Conservation (phyloP, 2,888 invertebrate species). For the Sarcophaga rosellei region DNA sequence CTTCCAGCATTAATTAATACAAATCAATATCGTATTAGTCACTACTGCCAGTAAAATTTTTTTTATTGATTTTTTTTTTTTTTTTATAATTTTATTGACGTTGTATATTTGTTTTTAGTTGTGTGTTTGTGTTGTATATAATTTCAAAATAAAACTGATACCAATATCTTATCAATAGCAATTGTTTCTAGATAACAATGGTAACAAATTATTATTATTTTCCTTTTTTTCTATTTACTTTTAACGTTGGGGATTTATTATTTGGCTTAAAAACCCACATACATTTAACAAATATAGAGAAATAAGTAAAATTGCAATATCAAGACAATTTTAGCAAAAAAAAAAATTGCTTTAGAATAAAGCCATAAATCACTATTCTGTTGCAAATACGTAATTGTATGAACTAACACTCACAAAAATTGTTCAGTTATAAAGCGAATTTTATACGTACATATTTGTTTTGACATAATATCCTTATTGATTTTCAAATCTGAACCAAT, state of each 20-base stretch:
- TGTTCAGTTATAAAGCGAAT: neutral
- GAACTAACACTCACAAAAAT: neutral
- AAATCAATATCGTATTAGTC: neutral
- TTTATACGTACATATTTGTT: neutral
- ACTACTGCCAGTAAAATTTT: neutral
- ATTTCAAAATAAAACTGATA: conserved; percentile 7
- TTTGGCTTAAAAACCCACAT: neutral
- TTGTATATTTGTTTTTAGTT: neutral
- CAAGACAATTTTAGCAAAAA: neutral
- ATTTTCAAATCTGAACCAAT: no score
- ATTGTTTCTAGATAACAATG: conserved; percentile 46
- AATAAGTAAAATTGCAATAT: conserved; percentile 26
- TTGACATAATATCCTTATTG: no score
- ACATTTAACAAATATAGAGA: neutral
- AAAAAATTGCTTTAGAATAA: conserved; percentile 7
- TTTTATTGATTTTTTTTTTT: neutral
- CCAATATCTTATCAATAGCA: conserved; percentile 52
- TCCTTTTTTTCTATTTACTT: neutral
- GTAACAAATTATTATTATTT: conserved; percentile 37
- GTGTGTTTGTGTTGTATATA: neutral
- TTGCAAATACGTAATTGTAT: neutral
- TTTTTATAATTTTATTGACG: neutral
- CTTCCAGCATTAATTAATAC: conserved; percentile 1
- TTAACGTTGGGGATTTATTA: neutral
- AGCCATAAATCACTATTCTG: conserved; percentile 10